These are phyloP conservation scores for Orchestes rusci DNA, from an alignment of 2,888 invertebrate species.

Conservation along the genomic window DNA sequence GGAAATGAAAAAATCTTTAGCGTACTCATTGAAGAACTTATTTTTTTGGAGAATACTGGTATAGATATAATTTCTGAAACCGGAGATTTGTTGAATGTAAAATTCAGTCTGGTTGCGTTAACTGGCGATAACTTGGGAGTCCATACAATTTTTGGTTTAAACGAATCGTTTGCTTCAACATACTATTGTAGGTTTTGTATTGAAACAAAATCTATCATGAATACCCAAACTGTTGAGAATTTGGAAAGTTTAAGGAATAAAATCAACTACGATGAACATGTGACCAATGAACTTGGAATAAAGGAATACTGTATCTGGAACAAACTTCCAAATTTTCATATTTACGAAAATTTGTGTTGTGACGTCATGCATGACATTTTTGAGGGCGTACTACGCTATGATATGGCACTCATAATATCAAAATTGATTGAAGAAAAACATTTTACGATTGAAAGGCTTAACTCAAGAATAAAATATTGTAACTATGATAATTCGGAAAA, in stretches of 20 bases:
- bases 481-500: slow-evolving; percentile 23
- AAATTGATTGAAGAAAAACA: slow-evolving; percentile 20
- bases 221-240: background rate
- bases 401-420: slow-evolving; percentile 30
- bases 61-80: background rate
- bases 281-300: slow-evolving; percentile 6
- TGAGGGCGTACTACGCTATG: slow-evolving; percentile 32
- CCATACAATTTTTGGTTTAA: background rate
- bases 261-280: slow-evolving; percentile 4
- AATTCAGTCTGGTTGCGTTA: background rate
- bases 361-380: slow-evolving; percentile 36
- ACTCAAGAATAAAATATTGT: slow-evolving; percentile 27
- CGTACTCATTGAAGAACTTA: slow-evolving; percentile 1
- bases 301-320: slow-evolving; percentile 17
- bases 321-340: slow-evolving; percentile 28
- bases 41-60: slow-evolving; percentile 1
- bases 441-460: slow-evolving; percentile 20
- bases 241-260: background rate
- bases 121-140: slow-evolving; percentile 1
- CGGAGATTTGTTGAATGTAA: background rate
- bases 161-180: slow-evolving; percentile 3
- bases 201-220: slow-evolving; percentile 1
- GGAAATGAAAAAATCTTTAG: background rate
- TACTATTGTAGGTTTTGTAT: slow-evolving; percentile 19
- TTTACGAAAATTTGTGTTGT: slow-evolving; percentile 30